Base-by-base conservation (phyloP, 2,797 vertebrate species). In the Tadarida brasiliensis region DNA sequence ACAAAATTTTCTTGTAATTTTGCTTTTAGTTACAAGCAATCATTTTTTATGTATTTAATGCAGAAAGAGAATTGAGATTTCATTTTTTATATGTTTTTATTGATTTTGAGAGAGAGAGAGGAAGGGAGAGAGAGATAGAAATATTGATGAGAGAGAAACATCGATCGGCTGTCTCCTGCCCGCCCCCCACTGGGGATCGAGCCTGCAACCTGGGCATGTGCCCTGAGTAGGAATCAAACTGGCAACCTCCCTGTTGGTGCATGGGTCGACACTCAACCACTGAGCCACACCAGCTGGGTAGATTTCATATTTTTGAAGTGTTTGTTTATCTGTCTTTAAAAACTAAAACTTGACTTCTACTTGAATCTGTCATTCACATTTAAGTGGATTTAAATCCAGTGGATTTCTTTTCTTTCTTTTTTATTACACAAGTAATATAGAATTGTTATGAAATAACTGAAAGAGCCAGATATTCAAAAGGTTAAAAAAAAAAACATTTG, bases 1-100 rank as follows among this genome's bases (percentile, higher is more conserved):
- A 44, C 4, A n/a, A 65, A 70, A 33, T 87, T 87, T 95, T 90
- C 39, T 80, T 90, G 6, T n/a, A 61, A 73, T 90, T 94, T 94
- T 74, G 26, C 20, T 90, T 93, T 93, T 83, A 12, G 2, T 44
- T 94, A 57, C 19, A 33, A 88, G 7, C 54, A 35, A 73, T 56
- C n/a, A n/a, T 70, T 84, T 84, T 76, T 63, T 49, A 44, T 57
- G 17, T 68, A 4, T 35, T 68, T 74, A 47, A 15, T 74, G 24
- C 5, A 88, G 44, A 73, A 82, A 88, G 61, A 82, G 85, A 67
- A 78, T 51, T 51, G 33, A 85, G 11, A 11, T 56, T 84, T 74
- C 51, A 44, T 44, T 44, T 44, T 44, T 44, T 44, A 44, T 44
- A 44, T 44, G 39, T 44, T 4, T 4, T 44, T 44, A 44, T 44